A percentile compares a stretch with the other conserved stretches of the same genome.
Conservation (phyloP, 2,797 vertebrate species). For the Labeo calbasu region DNA sequence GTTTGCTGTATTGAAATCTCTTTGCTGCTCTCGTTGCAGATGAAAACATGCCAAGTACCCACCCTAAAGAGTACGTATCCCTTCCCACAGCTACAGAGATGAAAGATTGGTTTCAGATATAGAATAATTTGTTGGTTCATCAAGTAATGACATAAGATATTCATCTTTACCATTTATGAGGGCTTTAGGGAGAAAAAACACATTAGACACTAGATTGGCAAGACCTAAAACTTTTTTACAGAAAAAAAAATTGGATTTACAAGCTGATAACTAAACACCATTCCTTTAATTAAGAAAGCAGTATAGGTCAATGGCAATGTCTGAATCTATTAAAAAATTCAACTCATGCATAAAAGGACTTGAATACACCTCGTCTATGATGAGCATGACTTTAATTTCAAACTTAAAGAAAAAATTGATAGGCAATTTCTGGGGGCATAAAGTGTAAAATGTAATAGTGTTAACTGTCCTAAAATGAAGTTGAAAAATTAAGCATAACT, state of each 20-base stretch:
- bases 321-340: neutral
- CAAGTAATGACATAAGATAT: neutral
- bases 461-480: neutral
- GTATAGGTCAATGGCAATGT: neutral
- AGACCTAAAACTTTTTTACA: neutral
- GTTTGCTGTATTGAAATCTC: slow-evolving; percentile 39
- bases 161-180: neutral
- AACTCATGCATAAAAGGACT: neutral
- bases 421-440: neutral
- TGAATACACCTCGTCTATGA: neutral
- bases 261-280: neutral
- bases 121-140: slow-evolving; percentile 9
- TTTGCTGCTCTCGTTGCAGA: slow-evolving; percentile 32
- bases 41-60: slow-evolving; percentile 28
- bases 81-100: slow-evolving; percentile 8
- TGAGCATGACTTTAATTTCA: neutral
- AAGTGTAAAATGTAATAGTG: neutral
- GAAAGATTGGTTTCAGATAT: neutral
- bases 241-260: neutral
- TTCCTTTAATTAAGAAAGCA: neutral
- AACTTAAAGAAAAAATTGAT: no score
- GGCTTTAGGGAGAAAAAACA: neutral
- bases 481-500: neutral
- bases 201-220: no score
- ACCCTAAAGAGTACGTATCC: slow-evolving; percentile 3